Evolutionary conservation across 92 coral and sea anemone genomes (phyloP), one percentile per base, ranked within the genome.

Genomic region (Porites cylindrica): DNA sequence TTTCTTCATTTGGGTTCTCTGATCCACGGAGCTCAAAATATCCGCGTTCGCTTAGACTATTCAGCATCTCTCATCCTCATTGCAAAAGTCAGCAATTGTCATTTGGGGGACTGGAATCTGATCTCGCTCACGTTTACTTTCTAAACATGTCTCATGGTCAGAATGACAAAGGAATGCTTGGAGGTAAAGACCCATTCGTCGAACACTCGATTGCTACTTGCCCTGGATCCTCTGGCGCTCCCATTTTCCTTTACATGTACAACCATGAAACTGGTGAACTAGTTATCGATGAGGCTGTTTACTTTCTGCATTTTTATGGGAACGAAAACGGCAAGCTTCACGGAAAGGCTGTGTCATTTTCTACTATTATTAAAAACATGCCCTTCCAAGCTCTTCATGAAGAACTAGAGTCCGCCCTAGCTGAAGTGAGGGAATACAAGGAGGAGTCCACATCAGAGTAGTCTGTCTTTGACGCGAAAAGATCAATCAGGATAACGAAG

Each of bases 161-260:
- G 53, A 87, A 87, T 72, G 91, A 87, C 87, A 87, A 67, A 10
- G 90, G 85, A 51, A 86, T 86, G 85, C 72, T 86, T 16, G 43
- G 18, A 4, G 90, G 85, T 10, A 86, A 86, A 79, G 90, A 86
- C 17, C 90, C 90, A 56, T 86, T 86, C 38, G 62, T 70, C 43
- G 76, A 78, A 66, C 90, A 86, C 62, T 86, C 90, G 18, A 71
- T 86, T 64, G 69, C 85, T 7, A 86, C 90, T 67, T 86, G 90
- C 70, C 52, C 5, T 32, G 90, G 90, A 19, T 86, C 90, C 62
- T 86, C 85, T 8, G 85, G 90, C 13, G 90, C 90, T 21, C 85
- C 90, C 53, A 86, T 86, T 18, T 86, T 86, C 69, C 29, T 50
- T 18, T 86, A 52, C 51, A 62, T 85, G 66, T 52, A 65, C 23